phyloP scores from a whole-genome alignment of 2,797 vertebrate species.

The Parambassis ranga region DNA sequence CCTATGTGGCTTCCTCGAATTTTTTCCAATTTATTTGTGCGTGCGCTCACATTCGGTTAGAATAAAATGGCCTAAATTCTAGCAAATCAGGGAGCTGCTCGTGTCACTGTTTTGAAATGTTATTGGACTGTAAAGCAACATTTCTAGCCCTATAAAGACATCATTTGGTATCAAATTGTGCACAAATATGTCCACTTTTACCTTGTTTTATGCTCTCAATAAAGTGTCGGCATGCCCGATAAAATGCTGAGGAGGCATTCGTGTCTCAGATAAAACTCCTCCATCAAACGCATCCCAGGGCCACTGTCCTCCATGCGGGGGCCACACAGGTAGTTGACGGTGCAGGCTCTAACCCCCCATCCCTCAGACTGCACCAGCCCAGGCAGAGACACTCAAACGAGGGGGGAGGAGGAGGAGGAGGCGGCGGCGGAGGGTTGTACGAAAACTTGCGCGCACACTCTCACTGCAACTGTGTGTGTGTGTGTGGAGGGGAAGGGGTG shows the following conservation, averaged over 20 bases:
- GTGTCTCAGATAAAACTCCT: conserved; percentile 32
- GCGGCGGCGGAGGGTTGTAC: conserved; percentile 35
- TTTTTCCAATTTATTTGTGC: conserved; percentile 58
- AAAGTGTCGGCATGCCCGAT: conserved; percentile 64
- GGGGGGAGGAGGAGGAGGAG: conserved; percentile 29
- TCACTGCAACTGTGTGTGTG: conserved; percentile 50
- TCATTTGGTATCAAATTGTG: background rate
- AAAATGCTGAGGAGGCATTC: conserved; percentile 52
- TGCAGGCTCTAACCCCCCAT: conserved; percentile 81
- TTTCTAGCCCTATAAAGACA: background rate
- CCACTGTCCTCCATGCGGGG: conserved; percentile 78
- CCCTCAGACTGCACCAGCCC: conserved; percentile 71
- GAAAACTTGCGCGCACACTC: conserved; percentile 54
- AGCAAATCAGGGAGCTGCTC: background rate
- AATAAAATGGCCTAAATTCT: conserved; percentile 20
- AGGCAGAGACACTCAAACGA: conserved; percentile 53
- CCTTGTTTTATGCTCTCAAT: conserved; percentile 63
- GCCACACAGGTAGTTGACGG: conserved; percentile 94
- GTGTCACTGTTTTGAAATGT: background rate
- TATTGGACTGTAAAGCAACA: background rate
- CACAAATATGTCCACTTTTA: conserved; percentile 41
- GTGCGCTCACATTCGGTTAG: background rate
- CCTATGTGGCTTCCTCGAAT: background rate
- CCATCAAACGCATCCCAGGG: conserved; percentile 77
- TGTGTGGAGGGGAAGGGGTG: conserved; percentile 4